Percentiles rank a stretch among this genome's conserved stretches.
Evolutionary conservation across 2,113 vertebrate genomes (phyloP).

Genomic region (Sinocyclocheilus maitianheensis): DNA sequence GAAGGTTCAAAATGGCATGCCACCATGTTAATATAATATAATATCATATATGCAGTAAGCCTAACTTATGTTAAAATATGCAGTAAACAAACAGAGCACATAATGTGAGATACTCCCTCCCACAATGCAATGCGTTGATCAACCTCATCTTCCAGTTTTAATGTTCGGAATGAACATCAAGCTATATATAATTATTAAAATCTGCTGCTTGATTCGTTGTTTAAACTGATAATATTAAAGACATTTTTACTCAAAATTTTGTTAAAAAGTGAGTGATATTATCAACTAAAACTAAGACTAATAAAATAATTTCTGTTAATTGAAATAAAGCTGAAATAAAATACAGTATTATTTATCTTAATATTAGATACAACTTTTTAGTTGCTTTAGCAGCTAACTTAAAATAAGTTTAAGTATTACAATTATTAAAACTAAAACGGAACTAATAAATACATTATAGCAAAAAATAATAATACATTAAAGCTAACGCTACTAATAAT

Average conservation of each 20-base stretch:
- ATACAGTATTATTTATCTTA: too few relatives aligned
- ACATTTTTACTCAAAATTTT: background rate
- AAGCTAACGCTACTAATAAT: too few relatives aligned
- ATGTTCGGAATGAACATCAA: background rate
- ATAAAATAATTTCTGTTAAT: too few relatives aligned
- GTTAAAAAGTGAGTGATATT: background rate
- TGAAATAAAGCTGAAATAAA: too few relatives aligned
- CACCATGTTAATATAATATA: background rate
- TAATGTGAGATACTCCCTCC: background rate
- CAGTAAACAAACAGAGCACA: background rate
- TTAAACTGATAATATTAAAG: background rate
- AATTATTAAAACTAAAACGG: too few relatives aligned
- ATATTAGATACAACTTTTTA: too few relatives aligned
- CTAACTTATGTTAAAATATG: background rate
- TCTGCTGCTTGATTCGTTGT: background rate
- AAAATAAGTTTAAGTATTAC: too few relatives aligned
- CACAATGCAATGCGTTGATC: background rate
- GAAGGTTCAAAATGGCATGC: background rate
- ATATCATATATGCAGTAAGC: background rate
- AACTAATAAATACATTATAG: too few relatives aligned
- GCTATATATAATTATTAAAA: too few relatives aligned
- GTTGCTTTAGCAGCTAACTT: too few relatives aligned
- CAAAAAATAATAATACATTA: too few relatives aligned
- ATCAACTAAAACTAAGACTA: background rate
- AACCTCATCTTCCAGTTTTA: background rate